These are phyloP conservation scores for Lycodopsis pacificus DNA, from an alignment of 2,797 vertebrate species.

Conservation along the genomic window DNA sequence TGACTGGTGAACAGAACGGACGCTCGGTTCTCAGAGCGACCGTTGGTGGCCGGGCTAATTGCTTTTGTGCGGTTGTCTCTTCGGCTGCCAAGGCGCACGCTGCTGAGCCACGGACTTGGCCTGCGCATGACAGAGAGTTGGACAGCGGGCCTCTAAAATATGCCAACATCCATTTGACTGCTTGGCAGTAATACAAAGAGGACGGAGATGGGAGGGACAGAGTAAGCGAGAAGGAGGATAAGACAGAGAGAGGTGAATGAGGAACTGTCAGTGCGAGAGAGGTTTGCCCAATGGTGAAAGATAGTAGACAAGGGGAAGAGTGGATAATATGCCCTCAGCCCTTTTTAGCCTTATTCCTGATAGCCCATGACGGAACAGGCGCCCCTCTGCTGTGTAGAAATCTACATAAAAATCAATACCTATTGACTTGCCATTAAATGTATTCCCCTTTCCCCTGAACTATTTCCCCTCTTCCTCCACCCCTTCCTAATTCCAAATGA, in stretches of 20 bases:
- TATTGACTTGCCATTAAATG: conserved; percentile 75
- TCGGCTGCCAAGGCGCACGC: conserved; percentile 77
- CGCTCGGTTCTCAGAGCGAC: conserved; percentile 54
- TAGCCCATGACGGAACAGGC: conserved; percentile 42
- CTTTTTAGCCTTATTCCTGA: conserved; percentile 58
- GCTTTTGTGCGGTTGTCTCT: conserved; percentile 76
- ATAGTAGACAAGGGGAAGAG: conserved; percentile 15
- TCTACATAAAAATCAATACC: conserved; percentile 80
- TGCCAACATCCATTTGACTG: conserved; percentile 82
- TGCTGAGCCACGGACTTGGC: conserved; percentile 77
- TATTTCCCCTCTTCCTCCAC: conserved; percentile 56
- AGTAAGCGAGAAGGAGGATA: conserved; percentile 47
- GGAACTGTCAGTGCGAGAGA: conserved; percentile 47
- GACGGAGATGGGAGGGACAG: conserved; percentile 34
- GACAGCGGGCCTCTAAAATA: conserved; percentile 75
- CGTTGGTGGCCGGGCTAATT: conserved; percentile 78
- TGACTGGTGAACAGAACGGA: conserved; percentile 66
- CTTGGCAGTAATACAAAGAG: conserved; percentile 72
- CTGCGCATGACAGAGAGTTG: conserved; percentile 69
- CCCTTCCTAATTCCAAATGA: conserved; percentile 74
- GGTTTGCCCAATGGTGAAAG: conserved; percentile 28
- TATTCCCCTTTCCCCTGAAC: conserved; percentile 69
- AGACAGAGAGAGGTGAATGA: conserved; percentile 56
- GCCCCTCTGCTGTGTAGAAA: conserved; percentile 54
- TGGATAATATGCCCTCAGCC: conserved; percentile 61